phyloP scores from a whole-genome alignment of 2,113 vertebrate species.

The Amazona vittata region DNA sequence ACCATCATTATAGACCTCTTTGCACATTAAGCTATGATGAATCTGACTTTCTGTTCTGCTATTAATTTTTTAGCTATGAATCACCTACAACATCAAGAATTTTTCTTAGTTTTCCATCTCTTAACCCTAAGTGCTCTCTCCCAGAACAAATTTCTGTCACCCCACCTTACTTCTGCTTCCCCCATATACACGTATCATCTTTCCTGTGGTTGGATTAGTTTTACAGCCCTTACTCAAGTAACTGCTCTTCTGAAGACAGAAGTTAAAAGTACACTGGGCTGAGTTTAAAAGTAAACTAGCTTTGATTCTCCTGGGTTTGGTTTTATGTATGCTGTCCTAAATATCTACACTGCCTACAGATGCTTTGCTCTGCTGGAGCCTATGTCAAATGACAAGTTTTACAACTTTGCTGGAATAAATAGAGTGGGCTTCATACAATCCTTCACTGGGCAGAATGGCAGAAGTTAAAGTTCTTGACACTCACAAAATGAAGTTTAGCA shows the following conservation, averaged over 20 bases:
- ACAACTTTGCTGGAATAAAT: neutral
- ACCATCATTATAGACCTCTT: neutral
- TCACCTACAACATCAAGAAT: neutral
- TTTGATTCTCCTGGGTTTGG: constrained; percentile 12
- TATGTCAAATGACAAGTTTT: neutral
- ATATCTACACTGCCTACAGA: neutral
- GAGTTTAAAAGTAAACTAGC: constrained; percentile 29
- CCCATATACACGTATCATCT: neutral
- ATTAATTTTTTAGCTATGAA: neutral
- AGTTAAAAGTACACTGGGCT: constrained; percentile 14
- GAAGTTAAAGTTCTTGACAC: neutral
- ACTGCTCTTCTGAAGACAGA: neutral
- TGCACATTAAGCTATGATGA: neutral
- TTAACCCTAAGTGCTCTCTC: neutral
- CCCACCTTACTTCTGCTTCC: neutral
- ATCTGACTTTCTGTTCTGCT: neutral
- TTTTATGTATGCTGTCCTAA: neutral
- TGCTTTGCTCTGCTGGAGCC: constrained; percentile 5
- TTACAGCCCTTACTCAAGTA: neutral
- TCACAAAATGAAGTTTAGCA: neutral
- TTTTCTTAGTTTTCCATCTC: neutral
- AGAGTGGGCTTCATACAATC: neutral
- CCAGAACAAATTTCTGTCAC: neutral
- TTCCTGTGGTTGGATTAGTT: constrained; percentile 3
- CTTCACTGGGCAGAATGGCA: neutral